Conservation (phyloP, 2,888 invertebrate genomes). For the Andrena bucephala region DNA sequence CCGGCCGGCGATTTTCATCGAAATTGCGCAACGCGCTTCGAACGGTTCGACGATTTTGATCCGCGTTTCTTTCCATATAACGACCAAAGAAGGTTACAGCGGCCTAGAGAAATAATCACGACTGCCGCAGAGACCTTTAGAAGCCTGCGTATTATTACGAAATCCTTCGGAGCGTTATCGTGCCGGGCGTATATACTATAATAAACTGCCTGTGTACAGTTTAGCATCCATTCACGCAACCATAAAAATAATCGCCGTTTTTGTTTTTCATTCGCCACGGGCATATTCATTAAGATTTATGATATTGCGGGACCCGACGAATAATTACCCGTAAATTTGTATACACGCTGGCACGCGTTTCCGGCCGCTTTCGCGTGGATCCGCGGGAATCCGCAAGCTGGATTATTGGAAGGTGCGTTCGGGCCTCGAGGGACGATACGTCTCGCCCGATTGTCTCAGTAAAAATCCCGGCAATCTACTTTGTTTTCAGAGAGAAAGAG, state of each 20-base stretch:
- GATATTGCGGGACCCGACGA: conserved; percentile 62
- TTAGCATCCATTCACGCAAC: conserved; percentile 54
- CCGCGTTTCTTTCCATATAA: not conserved
- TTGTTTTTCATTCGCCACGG: conserved; percentile 48
- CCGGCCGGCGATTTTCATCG: conserved; percentile 5
- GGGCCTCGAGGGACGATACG: conserved; percentile 3
- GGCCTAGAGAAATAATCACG: conserved; percentile 22
- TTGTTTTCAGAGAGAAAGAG: not conserved
- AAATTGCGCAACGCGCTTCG: not conserved
- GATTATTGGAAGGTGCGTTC: conserved; percentile 14
- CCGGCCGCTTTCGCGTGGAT: conserved; percentile 11
- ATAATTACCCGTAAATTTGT: conserved; percentile 69
- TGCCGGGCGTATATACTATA: conserved; percentile 20
- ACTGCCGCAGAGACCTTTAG: conserved; percentile 20
- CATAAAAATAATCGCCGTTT: conserved; percentile 63
- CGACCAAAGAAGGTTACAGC: not conserved
- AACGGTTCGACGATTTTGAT: not conserved
- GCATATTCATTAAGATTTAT: conserved; percentile 71
- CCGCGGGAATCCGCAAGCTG: conserved; percentile 1
- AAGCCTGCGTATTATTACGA: conserved; percentile 32
- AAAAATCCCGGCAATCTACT: not conserved
- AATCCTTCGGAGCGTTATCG: conserved; percentile 37
- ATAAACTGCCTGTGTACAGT: conserved; percentile 12
- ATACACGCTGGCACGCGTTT: conserved; percentile 39
- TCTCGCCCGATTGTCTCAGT: not conserved